phyloP scores from a whole-genome alignment of 1,140 invertebrate species.

The Notospermus geniculatus region DNA sequence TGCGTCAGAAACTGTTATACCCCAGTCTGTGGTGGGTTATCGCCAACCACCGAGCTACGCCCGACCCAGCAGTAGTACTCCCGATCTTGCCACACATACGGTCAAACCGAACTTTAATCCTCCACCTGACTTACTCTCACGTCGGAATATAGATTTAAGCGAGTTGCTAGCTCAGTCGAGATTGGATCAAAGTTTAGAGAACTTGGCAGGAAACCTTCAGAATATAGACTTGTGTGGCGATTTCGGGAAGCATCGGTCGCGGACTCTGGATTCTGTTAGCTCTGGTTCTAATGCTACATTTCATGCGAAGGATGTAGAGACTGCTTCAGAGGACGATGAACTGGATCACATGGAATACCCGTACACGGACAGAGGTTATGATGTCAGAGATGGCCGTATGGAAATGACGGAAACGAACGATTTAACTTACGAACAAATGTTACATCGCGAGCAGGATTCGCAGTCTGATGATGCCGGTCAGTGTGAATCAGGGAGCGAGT shows the following conservation, averaged over 20 bases:
- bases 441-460: too few species aligned
- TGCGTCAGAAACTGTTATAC: constrained; percentile 45
- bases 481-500: too few species aligned
- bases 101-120: constrained; percentile 11
- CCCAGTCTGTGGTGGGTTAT: constrained; percentile 60
- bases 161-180: constrained; percentile 28
- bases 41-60: constrained; percentile 77
- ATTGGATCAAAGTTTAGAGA: constrained; percentile 38
- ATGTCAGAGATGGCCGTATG: too few species aligned
- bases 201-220: constrained; percentile 28
- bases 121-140: constrained; percentile 69
- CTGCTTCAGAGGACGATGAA: neutral
- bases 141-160: constrained; percentile 32
- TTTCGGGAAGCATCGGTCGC: constrained; percentile 17
- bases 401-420: too few species aligned
- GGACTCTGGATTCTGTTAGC: constrained; percentile 41
- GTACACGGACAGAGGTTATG: too few species aligned
- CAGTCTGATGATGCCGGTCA: too few species aligned
- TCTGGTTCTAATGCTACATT: constrained; percentile 40
- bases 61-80: constrained; percentile 73
- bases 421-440: too few species aligned
- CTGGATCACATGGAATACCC: too few species aligned
- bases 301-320: constrained; percentile 28
- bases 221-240: too few species aligned
- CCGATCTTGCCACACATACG: constrained; percentile 67